A percentile compares a stretch with the other conserved stretches of the same genome.
Evolutionary conservation across 2,113 vertebrate genomes (phyloP).

Genomic region (Grus americana): DNA sequence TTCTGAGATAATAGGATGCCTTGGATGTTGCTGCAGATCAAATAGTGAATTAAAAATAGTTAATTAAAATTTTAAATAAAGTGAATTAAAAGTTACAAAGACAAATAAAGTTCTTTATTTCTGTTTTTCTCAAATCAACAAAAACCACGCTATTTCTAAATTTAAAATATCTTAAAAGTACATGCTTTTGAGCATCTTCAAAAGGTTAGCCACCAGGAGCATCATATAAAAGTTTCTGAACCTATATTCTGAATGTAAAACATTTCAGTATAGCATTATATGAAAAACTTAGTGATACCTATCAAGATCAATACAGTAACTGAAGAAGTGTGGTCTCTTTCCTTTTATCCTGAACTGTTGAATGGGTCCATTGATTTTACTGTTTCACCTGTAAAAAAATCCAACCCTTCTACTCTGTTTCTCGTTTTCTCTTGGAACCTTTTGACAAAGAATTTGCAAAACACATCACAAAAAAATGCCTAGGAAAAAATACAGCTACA

Average conservation of each 20-base stretch:
- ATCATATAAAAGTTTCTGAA: neutral
- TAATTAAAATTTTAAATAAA: conserved; percentile 52
- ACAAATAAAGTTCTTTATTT: neutral
- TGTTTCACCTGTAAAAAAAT: neutral
- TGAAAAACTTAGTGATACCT: neutral
- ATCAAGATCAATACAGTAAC: neutral
- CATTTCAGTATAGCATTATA: neutral
- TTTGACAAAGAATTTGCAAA: neutral
- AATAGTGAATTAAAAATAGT: conserved; percentile 48
- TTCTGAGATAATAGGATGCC: conserved; percentile 48
- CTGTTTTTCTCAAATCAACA: neutral
- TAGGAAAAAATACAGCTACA: neutral
- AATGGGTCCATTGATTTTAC: conserved; percentile 4
- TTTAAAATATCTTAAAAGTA: neutral
- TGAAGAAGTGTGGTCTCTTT: neutral
- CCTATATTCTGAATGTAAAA: neutral
- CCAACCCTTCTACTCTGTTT: neutral
- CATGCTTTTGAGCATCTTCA: neutral
- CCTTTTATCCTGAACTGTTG: neutral
- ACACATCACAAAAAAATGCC: neutral
- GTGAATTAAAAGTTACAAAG: conserved; percentile 12
- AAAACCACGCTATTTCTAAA: neutral
- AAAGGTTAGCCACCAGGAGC: neutral
- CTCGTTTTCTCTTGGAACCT: neutral
- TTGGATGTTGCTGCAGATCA: conserved; percentile 47